phyloP scores from a whole-genome alignment of 1,140 invertebrate genomes.

The Drosophila tropicalis region DNA sequence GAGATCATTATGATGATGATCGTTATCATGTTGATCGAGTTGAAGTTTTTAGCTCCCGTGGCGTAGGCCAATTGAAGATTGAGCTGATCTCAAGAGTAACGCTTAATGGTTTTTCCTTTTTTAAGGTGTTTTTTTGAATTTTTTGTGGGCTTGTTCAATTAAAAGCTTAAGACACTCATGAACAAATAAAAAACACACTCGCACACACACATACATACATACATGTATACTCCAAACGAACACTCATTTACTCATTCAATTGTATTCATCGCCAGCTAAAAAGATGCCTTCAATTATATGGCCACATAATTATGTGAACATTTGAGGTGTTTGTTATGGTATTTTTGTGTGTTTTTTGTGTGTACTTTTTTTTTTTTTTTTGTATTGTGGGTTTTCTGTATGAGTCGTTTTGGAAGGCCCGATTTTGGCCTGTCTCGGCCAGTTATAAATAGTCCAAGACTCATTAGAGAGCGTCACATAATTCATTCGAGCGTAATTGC shows the following conservation, averaged over 20 bases:
- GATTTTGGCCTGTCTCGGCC: slow-evolving; percentile 18
- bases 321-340: slow-evolving; percentile 58
- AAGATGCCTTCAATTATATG: slow-evolving; percentile 61
- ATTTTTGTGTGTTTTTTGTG: slow-evolving; percentile 1
- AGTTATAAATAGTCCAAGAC: slow-evolving; percentile 63
- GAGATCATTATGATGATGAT: slow-evolving; percentile 13
- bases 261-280: slow-evolving; percentile 13
- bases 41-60: slow-evolving; percentile 51
- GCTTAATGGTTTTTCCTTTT: slow-evolving; percentile 60
- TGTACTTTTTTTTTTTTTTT: slow-evolving; percentile 4
- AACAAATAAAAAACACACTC: slow-evolving; percentile 1
- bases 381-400: slow-evolving; percentile 12
- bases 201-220: slow-evolving; percentile 7
- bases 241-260: slow-evolving; percentile 7
- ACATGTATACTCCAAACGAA: background rate
- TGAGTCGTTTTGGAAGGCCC: slow-evolving; percentile 10
- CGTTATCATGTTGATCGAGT: slow-evolving; percentile 25
- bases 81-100: slow-evolving; percentile 60
- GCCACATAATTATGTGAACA: slow-evolving; percentile 57
- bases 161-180: slow-evolving; percentile 60
- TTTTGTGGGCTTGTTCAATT: slow-evolving; percentile 70
- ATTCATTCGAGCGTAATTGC: slow-evolving; percentile 64
- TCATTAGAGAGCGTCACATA: slow-evolving; percentile 60
- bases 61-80: slow-evolving; percentile 68
- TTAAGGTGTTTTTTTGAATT: slow-evolving; percentile 16